These are phyloP conservation scores for Zoanthus solanderi DNA, from an alignment of 92 coral and sea anemone genomes.

Conservation along the genomic window DNA sequence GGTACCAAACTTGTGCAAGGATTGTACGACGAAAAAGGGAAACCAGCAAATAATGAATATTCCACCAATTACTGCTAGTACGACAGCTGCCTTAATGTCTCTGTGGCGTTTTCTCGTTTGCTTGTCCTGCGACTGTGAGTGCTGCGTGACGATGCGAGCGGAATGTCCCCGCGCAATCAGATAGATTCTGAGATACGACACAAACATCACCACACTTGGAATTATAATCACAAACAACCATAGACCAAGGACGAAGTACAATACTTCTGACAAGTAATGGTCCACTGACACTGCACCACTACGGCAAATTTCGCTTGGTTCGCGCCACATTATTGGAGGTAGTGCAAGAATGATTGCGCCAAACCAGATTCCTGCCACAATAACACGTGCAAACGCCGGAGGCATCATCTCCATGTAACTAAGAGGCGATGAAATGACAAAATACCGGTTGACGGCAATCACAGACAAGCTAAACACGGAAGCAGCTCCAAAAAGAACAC, in stretches of 20 bases:
- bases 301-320: slow-evolving; percentile 78
- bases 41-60: slow-evolving; percentile 94
- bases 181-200: slow-evolving; percentile 86
- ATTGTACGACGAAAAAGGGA: slow-evolving; percentile 94
- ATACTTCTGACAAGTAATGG: slow-evolving; percentile 79
- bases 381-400: slow-evolving; percentile 78
- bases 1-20: slow-evolving; percentile 89
- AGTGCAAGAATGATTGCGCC: slow-evolving; percentile 81
- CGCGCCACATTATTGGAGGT: slow-evolving; percentile 94
- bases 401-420: slow-evolving; percentile 90
- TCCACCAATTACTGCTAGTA: slow-evolving; percentile 91
- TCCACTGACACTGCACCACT: slow-evolving; percentile 90
- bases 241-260: slow-evolving; percentile 84
- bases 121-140: slow-evolving; percentile 47
- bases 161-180: slow-evolving; percentile 88
- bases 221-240: slow-evolving; percentile 93
- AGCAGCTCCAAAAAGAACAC: slow-evolving; percentile 97
- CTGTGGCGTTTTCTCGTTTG: slow-evolving; percentile 72
- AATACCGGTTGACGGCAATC: slow-evolving; percentile 92
- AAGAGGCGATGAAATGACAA: slow-evolving; percentile 90
- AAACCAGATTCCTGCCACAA: slow-evolving; percentile 86
- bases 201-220: slow-evolving; percentile 83
- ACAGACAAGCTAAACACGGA: slow-evolving; percentile 91
- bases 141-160: slow-evolving; percentile 60
- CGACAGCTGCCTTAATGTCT: slow-evolving; percentile 90